These are phyloP conservation scores for Sycobia sp. DNA, from an alignment of 1,140 invertebrate species.

Conservation along the genomic window DNA sequence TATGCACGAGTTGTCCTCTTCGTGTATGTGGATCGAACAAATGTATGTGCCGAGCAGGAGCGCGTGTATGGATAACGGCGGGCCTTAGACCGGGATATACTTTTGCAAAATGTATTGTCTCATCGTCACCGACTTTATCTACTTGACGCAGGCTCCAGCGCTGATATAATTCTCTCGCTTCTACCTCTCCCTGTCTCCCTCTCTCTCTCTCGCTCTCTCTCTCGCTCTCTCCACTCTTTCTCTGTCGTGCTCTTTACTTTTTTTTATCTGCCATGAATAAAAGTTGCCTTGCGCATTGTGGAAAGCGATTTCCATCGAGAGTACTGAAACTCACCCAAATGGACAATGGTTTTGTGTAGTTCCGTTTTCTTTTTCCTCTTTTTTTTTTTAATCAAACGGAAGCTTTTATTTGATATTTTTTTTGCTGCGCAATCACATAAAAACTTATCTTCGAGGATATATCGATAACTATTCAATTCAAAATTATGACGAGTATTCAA, in stretches of 20 bases:
- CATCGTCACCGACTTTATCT: constrained; percentile 36
- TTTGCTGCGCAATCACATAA: not conserved
- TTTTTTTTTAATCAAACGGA: not conserved
- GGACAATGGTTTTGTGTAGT: not conserved
- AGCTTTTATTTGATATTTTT: not conserved
- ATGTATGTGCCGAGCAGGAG: not conserved
- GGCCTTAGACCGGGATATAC: constrained; percentile 28
- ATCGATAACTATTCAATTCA: not conserved
- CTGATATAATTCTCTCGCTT: constrained; percentile 22
- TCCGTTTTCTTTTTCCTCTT: too few relatives aligned
- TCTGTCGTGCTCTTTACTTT: not conserved
- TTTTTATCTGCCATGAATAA: too few relatives aligned
- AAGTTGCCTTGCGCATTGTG: not conserved
- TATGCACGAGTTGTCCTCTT: not conserved
- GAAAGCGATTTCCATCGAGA: not conserved
- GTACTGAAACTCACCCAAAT: not conserved
- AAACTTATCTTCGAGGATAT: not conserved
- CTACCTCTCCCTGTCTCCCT: too few relatives aligned
- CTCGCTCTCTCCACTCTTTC: too few relatives aligned
- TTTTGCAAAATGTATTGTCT: constrained; percentile 38
- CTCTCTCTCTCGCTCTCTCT: too few relatives aligned
- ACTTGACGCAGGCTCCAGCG: constrained; percentile 6
- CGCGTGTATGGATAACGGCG: constrained; percentile 8
- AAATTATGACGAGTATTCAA: too few relatives aligned
- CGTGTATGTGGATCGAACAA: not conserved